A percentile compares a stretch with the other conserved stretches of the same genome.
These are phyloP conservation scores for Chrysodeixis includens DNA, from an alignment of 2,888 invertebrate genomes.

Conservation along the genomic window DNA sequence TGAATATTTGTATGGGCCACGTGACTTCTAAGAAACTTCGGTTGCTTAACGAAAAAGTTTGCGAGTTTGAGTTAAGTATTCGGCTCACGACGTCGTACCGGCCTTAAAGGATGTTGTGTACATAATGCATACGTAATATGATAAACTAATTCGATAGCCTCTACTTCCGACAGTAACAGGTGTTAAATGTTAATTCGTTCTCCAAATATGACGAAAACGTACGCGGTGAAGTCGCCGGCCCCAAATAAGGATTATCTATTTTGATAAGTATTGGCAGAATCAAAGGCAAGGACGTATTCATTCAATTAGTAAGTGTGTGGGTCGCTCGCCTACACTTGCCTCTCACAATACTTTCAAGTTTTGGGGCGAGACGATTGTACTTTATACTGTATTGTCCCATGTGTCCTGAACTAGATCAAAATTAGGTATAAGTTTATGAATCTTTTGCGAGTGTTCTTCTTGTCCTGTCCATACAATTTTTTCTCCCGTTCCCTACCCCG, in stretches of 20 bases:
- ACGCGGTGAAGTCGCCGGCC: conserved; percentile 8
- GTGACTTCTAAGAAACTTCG: background rate
- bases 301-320: conserved; percentile 24
- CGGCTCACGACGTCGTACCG: conserved; percentile 28
- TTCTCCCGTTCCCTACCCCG: too few species aligned
- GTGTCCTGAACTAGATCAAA: background rate
- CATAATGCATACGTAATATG: conserved; percentile 26
- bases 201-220: conserved; percentile 42
- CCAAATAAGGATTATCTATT: conserved; percentile 42
- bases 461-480: too few species aligned
- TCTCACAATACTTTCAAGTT: background rate
- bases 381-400: background rate
- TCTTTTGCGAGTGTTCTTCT: too few species aligned
- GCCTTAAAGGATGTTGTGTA: conserved; percentile 27
- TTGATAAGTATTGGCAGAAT: conserved; percentile 21
- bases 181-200: conserved; percentile 35
- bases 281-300: conserved; percentile 39
- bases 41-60: background rate
- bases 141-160: conserved; percentile 39
- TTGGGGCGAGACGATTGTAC: background rate
- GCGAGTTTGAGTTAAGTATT: background rate
- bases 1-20: background rate
- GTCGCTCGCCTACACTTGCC: conserved; percentile 6
- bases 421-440: too few species aligned
- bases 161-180: conserved; percentile 51